Evolutionary conservation across 2,797 vertebrate genomes (phyloP), one percentile per base, ranked within the genome.

Genomic region (Onychomys leucogaster): DNA sequence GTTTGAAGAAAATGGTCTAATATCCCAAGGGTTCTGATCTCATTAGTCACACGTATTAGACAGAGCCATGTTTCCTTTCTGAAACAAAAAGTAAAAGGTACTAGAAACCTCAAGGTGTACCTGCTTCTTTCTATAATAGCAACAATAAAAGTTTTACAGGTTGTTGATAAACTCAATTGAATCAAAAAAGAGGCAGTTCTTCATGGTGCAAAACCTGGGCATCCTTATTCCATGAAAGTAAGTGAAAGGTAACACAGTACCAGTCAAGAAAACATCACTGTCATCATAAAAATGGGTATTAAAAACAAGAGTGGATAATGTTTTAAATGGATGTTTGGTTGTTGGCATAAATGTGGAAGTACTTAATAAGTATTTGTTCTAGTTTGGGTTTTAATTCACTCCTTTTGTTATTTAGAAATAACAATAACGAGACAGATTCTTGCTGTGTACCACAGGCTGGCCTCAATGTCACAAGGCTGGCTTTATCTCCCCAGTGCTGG

Each of bases 21-120:
- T 94, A 93, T 69, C 88, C 82, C 29, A 84, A 82, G 84, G 12
- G 63, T 2, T 86, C 14, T 55, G 86, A 95, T 84, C 41, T 41
- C 71, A 96, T 93, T 95, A 96, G 92, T 97, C 73, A 94, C 9
- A 88, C 52, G 17, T 65, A 43, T 55, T 91, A 95, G 73, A 96
- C 14, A 77, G 92, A 84, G 32, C 75, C 88, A 89, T 84, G 9
- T 4, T 16, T 96, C 91, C 96, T 94, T 95, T 86, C 84, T 82
- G 93, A 97, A 98, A 94, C 52, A 96, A 97, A 97, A 69, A 57
- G 29, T 84, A 97, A 71, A 21, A 94, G 43, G 19, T 46, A 67
- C 8, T 95, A 14, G 92, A 89, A 91, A 88, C 2, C 92, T n/a
- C 69, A 93, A 77, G 52, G 49, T 29, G 78, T 12, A 89, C 14